Percentiles rank a stretch among this genome's conserved stretches.
Conservation (phyloP, 2,797 vertebrate species). For the Ibycter americanus region DNA sequence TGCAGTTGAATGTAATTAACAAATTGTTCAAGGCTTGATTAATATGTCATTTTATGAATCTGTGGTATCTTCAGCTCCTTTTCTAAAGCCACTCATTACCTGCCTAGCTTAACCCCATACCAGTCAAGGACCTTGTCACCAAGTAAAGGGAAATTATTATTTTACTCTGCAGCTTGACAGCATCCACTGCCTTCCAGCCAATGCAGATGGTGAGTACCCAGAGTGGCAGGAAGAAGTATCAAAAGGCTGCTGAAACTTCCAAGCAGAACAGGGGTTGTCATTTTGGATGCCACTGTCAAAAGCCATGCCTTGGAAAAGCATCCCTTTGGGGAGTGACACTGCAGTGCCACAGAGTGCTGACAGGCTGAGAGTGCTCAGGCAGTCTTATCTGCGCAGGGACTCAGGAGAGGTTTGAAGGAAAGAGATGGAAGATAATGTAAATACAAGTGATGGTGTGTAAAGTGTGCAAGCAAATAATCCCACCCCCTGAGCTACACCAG, state of each 20-base stretch:
- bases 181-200: not conserved
- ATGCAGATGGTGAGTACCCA: not conserved
- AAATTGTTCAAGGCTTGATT: conserved; percentile 64
- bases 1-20: conserved; percentile 64
- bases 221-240: not conserved
- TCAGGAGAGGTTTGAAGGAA: not conserved
- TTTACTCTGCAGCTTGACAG: not conserved
- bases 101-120: not conserved
- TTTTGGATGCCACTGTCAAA: not conserved
- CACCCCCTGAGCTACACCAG: not conserved
- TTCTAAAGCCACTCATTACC: not conserved
- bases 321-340: not conserved
- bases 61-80: not conserved
- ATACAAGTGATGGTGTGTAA: not conserved
- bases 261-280: not conserved
- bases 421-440: not conserved
- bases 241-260: not conserved
- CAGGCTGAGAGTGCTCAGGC: not conserved
- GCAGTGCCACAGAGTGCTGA: not conserved
- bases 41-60: conserved; percentile 65
- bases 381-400: not conserved
- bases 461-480: not conserved
- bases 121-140: not conserved
- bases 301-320: not conserved
- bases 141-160: not conserved